Evolutionary conservation across 2,888 invertebrate genomes (phyloP), one percentile per base, ranked within the genome.

Genomic region (Torymus tubicola): DNA sequence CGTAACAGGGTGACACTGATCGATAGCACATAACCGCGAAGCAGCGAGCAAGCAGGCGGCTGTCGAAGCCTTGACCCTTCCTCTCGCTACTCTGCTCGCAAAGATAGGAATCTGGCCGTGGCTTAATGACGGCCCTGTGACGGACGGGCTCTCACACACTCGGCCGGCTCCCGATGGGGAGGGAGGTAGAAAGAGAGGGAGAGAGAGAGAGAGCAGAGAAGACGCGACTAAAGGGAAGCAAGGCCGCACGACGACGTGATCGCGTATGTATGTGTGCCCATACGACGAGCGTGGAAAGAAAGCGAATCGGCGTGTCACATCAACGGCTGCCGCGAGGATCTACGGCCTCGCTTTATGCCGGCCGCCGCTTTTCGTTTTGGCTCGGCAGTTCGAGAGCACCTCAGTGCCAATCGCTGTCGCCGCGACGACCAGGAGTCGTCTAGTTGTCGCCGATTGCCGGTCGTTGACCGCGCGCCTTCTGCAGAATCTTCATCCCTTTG

Each of bases 281-380:
- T 31, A 31, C 31, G 31, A 83, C 81, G 79, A 81, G 84, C 80
- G 82, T 77, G 78, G 83, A 84, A 74, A 74, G 69, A 80, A 80
- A 61, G 80, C 77, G 84, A 80, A 82, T 83, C 81, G 81, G 82
- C 86, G 87, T 86, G 88, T 88, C 88, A 88, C 88, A 88, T 88
- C 88, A 88, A 88, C 88, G 84, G 60, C 60, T 85, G 87, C 88
- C 88, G 88, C 88, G 87, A 89, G 50, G 88, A 89, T 88, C 88
- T 88, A 88, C 87, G 86, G 85, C 86, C 86, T 83, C 84, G 83
- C 86, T 84, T 86, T 85, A 81, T 57, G 31, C 12, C 82, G 85
- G 84, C 84, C 82, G 83, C 84, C 85, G 87, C 86, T 87, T 86
- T 87, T 87, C 85, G 85, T 85, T 88, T 88, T 84, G 81, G 85